phyloP scores from a whole-genome alignment of 1,140 invertebrate genomes.

The Stenopsyche tienmushanensis region DNA sequence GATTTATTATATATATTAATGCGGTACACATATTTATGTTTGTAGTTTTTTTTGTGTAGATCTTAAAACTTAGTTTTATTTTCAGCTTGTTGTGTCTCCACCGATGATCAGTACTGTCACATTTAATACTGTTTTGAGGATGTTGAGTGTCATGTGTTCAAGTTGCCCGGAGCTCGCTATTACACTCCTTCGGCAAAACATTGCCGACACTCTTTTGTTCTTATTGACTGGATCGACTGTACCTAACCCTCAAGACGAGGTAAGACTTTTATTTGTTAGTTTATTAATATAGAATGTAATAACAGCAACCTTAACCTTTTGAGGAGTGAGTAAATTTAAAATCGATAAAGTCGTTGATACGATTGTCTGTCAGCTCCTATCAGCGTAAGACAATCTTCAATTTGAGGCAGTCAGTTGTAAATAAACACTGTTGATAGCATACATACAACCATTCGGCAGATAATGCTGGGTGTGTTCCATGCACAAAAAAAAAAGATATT shows the following conservation, averaged over 20 bases:
- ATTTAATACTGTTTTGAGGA: slow-evolving; percentile 93
- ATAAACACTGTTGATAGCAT: no score
- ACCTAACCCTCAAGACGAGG: slow-evolving; percentile 69
- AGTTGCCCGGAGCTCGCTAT: slow-evolving; percentile 92
- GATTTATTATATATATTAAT: not conserved
- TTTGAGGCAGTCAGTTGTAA: no score
- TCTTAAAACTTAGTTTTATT: slow-evolving; percentile 34
- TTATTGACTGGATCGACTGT: slow-evolving; percentile 83
- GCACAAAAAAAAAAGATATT: no score
- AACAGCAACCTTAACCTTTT: no score
- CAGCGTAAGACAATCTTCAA: no score
- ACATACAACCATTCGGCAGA: no score
- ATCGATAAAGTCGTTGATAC: no score
- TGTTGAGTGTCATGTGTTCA: slow-evolving; percentile 93
- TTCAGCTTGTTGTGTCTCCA: slow-evolving; percentile 85
- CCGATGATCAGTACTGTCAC: slow-evolving; percentile 90
- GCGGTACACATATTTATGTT: not conserved
- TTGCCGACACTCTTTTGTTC: slow-evolving; percentile 90
- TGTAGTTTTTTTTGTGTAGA: slow-evolving; percentile 10
- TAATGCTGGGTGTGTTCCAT: no score
- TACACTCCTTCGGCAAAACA: slow-evolving; percentile 88
- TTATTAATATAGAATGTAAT: not conserved
- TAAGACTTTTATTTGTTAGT: slow-evolving; percentile 52
- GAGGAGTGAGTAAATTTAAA: no score
- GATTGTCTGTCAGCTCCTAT: no score